A percentile compares a stretch with the other conserved stretches of the same genome.
phyloP scores from a whole-genome alignment of 1,140 invertebrate genomes.

The Aphis gossypii region DNA sequence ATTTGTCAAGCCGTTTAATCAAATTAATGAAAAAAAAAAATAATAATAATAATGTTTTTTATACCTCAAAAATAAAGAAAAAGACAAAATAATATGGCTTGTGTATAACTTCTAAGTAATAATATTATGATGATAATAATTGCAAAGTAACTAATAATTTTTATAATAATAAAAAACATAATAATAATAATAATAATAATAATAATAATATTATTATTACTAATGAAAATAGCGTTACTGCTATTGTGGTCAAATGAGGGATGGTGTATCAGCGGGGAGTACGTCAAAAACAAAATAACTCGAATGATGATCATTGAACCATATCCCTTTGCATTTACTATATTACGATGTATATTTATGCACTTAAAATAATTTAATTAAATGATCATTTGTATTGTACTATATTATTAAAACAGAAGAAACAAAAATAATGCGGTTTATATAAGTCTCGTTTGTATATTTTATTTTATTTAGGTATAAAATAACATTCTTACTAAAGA shows the following conservation, averaged over 20 bases:
- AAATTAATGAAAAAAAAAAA: background rate
- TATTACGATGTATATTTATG: background rate
- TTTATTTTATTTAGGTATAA: background rate
- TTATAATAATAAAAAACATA: background rate
- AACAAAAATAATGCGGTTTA: background rate
- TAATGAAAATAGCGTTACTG: background rate
- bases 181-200: background rate
- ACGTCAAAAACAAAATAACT: slow-evolving; percentile 11
- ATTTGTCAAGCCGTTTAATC: background rate
- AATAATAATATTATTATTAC: background rate
- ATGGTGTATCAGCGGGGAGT: background rate
- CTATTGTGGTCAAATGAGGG: background rate
- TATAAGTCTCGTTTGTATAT: background rate
- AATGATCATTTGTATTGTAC: background rate
- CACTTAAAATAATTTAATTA: background rate
- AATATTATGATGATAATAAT: background rate
- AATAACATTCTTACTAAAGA: background rate
- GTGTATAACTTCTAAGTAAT: background rate
- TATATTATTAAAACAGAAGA: background rate
- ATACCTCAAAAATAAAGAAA: background rate
- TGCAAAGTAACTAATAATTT: background rate
- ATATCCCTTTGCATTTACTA: background rate
- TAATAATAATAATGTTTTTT: background rate
- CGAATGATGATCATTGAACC: background rate
- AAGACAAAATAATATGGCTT: background rate